These are phyloP conservation scores for Lobophora halterata DNA, from an alignment of 2,888 invertebrate species.

Conservation along the genomic window DNA sequence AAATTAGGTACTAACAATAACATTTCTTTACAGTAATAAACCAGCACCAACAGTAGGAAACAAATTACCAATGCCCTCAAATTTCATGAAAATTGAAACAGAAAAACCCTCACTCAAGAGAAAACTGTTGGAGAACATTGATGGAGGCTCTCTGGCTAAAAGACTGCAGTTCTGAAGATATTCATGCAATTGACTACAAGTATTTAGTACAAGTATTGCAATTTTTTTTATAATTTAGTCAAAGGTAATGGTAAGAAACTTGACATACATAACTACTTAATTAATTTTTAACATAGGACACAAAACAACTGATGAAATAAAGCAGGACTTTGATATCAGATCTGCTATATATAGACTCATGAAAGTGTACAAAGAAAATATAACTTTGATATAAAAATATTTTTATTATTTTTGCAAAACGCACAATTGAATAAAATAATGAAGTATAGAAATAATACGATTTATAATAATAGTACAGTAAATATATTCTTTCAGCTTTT, in stretches of 20 bases:
- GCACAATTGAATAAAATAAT: constrained; percentile 32
- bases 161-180: constrained; percentile 82
- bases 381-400: constrained; percentile 47
- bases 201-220: constrained; percentile 42
- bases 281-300: constrained; percentile 6
- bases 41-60: constrained; percentile 92
- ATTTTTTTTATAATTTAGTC: constrained; percentile 34
- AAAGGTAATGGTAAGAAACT: constrained; percentile 16
- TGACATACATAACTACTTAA: too few relatives aligned
- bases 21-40: constrained; percentile 83
- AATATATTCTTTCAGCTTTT: constrained; percentile 45
- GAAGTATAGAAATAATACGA: constrained; percentile 31
- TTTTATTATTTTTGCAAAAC: constrained; percentile 43
- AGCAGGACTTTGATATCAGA: constrained; percentile 36
- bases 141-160: constrained; percentile 85
- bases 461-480: constrained; percentile 41
- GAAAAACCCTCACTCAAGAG: constrained; percentile 88
- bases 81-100: constrained; percentile 80
- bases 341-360: constrained; percentile 23
- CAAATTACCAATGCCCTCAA: constrained; percentile 90
- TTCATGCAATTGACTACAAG: constrained; percentile 26
- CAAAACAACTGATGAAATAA: constrained; percentile 23
- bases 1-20: not conserved
- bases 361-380: constrained; percentile 37
- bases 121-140: constrained; percentile 86